These are phyloP conservation scores for Heliconius hortense DNA, from an alignment of 2,888 invertebrate genomes.

Conservation along the genomic window DNA sequence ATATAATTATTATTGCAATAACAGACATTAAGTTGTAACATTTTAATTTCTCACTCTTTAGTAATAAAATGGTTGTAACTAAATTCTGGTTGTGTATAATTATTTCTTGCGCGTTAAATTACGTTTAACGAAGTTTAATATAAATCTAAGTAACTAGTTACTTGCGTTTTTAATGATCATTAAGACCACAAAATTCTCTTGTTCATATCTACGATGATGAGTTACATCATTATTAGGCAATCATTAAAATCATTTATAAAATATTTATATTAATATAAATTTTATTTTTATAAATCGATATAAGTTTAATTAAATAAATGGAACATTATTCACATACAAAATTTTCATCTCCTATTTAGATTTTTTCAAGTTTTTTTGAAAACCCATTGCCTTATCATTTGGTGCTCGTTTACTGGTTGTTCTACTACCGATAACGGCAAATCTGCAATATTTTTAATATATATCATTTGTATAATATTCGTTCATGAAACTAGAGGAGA, in stretches of 20 bases:
- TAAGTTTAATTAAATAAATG: not conserved
- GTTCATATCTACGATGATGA: not conserved
- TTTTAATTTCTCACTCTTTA: not conserved
- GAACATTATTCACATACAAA: not conserved
- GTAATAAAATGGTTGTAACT: conserved; percentile 1
- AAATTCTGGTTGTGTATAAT: not conserved
- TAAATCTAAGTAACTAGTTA: not conserved
- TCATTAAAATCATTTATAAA: not conserved
- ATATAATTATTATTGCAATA: not conserved
- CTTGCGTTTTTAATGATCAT: too few relatives aligned
- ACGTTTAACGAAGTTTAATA: not conserved
- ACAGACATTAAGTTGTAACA: not conserved
- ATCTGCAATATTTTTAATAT: conserved; percentile 53
- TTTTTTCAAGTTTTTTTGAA: conserved; percentile 48
- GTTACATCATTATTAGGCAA: not conserved
- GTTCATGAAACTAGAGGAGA: too few relatives aligned
- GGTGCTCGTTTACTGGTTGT: conserved; percentile 57
- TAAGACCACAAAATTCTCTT: not conserved
- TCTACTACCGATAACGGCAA: conserved; percentile 61
- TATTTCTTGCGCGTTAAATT: not conserved
- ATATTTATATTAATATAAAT: not conserved
- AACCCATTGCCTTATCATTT: conserved; percentile 64
- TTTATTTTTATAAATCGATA: conserved; percentile 4
- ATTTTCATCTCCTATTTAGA: not conserved
- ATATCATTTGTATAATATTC: too few relatives aligned